Percentiles rank a stretch among this genome's conserved stretches.
phyloP scores from a whole-genome alignment of 2,888 invertebrate genomes.

The Diachrysia chrysitis region DNA sequence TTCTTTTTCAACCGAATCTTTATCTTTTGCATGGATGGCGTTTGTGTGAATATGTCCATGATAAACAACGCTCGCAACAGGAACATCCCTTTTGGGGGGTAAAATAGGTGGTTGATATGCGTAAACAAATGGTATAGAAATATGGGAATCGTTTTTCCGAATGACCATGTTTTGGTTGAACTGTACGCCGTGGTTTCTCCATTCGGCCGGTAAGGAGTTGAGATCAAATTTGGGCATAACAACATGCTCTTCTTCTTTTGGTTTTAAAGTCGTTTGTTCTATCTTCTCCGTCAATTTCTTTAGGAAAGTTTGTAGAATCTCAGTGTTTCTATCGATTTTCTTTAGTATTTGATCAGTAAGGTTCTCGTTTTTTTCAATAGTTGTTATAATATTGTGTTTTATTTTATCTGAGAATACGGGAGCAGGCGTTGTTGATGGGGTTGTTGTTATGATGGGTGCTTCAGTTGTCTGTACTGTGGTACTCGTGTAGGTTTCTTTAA shows the following conservation, averaged over 20 bases:
- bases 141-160: slow-evolving; percentile 55
- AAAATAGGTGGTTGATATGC: slow-evolving; percentile 63
- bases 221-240: not conserved
- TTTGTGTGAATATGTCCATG: slow-evolving; percentile 70
- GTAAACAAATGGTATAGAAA: slow-evolving; percentile 69
- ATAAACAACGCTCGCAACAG: slow-evolving; percentile 65
- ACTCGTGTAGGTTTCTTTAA: slow-evolving; percentile 37
- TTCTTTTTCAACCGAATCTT: slow-evolving; percentile 17
- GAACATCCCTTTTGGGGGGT: slow-evolving; percentile 42
- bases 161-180: slow-evolving; percentile 26
- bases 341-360: slow-evolving; percentile 74
- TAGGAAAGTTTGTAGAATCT: slow-evolving; percentile 72
- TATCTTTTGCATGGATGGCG: slow-evolving; percentile 27
- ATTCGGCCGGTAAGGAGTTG: slow-evolving; percentile 2
- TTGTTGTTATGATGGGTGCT: slow-evolving; percentile 18
- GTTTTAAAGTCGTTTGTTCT: not conserved
- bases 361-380: slow-evolving; percentile 73
- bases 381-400: slow-evolving; percentile 60
- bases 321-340: slow-evolving; percentile 79
- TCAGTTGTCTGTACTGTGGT: slow-evolving; percentile 17
- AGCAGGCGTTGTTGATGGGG: slow-evolving; percentile 13
- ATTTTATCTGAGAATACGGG: slow-evolving; percentile 26
- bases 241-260: slow-evolving; percentile 7
- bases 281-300: slow-evolving; percentile 68
- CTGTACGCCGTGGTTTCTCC: slow-evolving; percentile 8